A percentile compares a stretch with the other conserved stretches of the same genome.
Evolutionary conservation across 2,797 vertebrate genomes (phyloP).

Genomic region (Enteromius afrohamiltoni): DNA sequence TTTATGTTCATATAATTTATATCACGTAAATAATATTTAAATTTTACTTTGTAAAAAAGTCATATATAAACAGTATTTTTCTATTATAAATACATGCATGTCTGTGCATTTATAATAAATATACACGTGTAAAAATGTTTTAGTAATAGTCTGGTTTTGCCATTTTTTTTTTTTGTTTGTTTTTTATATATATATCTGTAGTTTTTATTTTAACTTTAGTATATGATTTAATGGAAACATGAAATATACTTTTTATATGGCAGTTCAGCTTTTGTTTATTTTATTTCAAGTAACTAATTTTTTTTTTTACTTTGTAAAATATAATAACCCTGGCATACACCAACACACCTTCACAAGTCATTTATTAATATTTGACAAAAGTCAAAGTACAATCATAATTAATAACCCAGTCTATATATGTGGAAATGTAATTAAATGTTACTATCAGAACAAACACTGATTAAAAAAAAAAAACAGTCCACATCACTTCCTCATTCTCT

Average conservation of each 20-base stretch:
- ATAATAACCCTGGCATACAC: not conserved
- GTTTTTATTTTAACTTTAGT: not conserved
- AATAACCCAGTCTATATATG: conserved; percentile 13
- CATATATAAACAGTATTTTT: no score
- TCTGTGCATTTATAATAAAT: no score
- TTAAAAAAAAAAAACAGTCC: not conserved
- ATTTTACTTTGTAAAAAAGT: no score
- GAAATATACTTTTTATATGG: not conserved
- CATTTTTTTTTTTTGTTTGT: not conserved
- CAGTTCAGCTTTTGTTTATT: not conserved
- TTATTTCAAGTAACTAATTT: not conserved
- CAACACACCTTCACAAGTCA: conserved; percentile 10
- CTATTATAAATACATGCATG: no score
- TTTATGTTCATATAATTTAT: no score
- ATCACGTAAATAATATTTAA: no score
- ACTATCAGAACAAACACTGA: conserved; percentile 6
- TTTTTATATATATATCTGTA: not conserved
- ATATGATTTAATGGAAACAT: not conserved
- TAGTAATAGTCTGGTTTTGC: not conserved
- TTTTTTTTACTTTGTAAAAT: not conserved
- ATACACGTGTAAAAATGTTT: not conserved
- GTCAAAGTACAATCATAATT: conserved; percentile 37
- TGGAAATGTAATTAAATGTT: conserved; percentile 11
- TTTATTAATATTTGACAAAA: conserved; percentile 50
- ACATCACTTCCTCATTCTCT: conserved; percentile 26